phyloP scores from a whole-genome alignment of 2,888 invertebrate species.

The Andrena chrysosceles region DNA sequence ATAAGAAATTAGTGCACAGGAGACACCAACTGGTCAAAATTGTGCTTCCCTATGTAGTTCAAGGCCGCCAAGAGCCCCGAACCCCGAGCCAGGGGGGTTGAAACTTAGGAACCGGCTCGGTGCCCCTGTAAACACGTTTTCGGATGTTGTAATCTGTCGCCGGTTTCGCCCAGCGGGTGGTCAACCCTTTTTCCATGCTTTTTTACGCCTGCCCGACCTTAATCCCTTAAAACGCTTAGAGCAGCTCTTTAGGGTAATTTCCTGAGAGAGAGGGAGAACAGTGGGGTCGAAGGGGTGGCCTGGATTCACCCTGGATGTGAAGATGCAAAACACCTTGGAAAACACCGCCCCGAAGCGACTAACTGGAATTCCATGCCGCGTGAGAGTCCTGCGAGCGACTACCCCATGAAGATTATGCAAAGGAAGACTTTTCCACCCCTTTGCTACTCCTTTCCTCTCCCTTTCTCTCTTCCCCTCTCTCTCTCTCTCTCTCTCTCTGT shows the following conservation, averaged over 20 bases:
- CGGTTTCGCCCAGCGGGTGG: slow-evolving; percentile 84
- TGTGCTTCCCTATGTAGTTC: slow-evolving; percentile 25
- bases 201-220: slow-evolving; percentile 83
- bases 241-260: slow-evolving; percentile 83
- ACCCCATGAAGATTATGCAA: slow-evolving; percentile 80
- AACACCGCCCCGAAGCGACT: slow-evolving; percentile 60
- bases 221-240: slow-evolving; percentile 85
- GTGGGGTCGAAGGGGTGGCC: not conserved
- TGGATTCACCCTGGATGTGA: slow-evolving; percentile 46
- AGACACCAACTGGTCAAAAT: slow-evolving; percentile 4
- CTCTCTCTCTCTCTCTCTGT: slow-evolving; percentile 3
- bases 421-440: slow-evolving; percentile 64
- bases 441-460: slow-evolving; percentile 21
- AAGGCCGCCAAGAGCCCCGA: slow-evolving; percentile 25
- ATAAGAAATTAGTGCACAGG: not conserved
- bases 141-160: slow-evolving; percentile 75
- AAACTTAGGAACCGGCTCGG: slow-evolving; percentile 20
- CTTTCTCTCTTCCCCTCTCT: slow-evolving; percentile 38
- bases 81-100: slow-evolving; percentile 18
- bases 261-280: not conserved
- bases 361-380: slow-evolving; percentile 61
- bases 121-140: slow-evolving; percentile 71
- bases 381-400: slow-evolving; percentile 73
- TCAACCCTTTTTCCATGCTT: slow-evolving; percentile 82
- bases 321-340: slow-evolving; percentile 66